A percentile compares a stretch with the other conserved stretches of the same genome.
Conservation (phyloP, 2,888 invertebrate genomes). For the Hirudinaria manillensis region DNA sequence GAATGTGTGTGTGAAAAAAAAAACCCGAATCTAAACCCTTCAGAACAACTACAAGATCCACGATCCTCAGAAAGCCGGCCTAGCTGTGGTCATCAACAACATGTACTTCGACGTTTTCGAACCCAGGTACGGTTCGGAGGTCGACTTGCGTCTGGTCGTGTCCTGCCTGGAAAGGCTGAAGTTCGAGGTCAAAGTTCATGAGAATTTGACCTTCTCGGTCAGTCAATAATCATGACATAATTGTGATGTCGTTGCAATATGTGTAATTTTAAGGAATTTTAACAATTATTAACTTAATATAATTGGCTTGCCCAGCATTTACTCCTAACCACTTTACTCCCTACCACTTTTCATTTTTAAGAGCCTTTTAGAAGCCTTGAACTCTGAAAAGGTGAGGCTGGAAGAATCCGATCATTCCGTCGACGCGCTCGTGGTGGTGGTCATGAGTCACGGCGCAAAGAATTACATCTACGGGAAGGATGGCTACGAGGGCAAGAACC, state of each 20-base stretch:
- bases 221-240: not conserved
- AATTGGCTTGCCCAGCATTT: too few species aligned
- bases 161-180: slow-evolving; percentile 12
- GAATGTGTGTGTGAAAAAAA: too few species aligned
- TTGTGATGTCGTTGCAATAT: not conserved
- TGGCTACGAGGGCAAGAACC: not conserved
- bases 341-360: too few species aligned
- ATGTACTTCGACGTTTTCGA: not conserved
- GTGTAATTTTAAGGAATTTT: not conserved
- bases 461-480: slow-evolving; percentile 21
- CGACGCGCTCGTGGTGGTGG: not conserved
- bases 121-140: not conserved
- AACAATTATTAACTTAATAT: too few species aligned
- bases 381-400: not conserved
- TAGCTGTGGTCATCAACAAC: slow-evolving; percentile 25
- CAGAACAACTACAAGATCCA: too few species aligned
- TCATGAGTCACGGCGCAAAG: slow-evolving; percentile 24
- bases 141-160: not conserved
- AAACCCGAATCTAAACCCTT: too few species aligned
- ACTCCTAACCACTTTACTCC: too few species aligned
- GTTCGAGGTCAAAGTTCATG: slow-evolving; percentile 1
- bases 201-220: not conserved
- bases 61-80: not conserved
- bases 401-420: not conserved
- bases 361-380: not conserved